A percentile compares a stretch with the other conserved stretches of the same genome.
These are phyloP conservation scores for Helobdella robusta DNA, from an alignment of 2,888 invertebrate genomes.

Conservation along the genomic window DNA sequence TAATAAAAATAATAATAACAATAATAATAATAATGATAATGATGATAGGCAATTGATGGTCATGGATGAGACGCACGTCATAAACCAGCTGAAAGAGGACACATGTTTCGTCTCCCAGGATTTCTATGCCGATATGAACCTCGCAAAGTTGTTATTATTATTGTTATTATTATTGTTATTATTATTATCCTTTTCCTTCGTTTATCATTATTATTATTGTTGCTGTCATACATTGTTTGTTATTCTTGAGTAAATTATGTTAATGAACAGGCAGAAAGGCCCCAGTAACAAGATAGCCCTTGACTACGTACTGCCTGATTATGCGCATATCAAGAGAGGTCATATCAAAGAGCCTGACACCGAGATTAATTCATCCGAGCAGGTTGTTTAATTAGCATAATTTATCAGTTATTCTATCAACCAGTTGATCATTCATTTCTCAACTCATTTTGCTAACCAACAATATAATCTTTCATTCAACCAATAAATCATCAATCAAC, in stretches of 20 bases:
- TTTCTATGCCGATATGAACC: constrained; percentile 61
- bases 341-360: constrained; percentile 55
- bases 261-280: constrained; percentile 43
- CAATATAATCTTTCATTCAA: too few relatives aligned
- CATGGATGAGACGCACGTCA: constrained; percentile 95
- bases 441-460: too few relatives aligned
- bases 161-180: neutral
- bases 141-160: constrained; percentile 41
- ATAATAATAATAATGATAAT: neutral
- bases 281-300: constrained; percentile 61
- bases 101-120: constrained; percentile 81
- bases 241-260: constrained; percentile 9
- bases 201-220: neutral
- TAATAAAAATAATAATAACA: too few relatives aligned
- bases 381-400: too few relatives aligned
- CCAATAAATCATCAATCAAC: too few relatives aligned
- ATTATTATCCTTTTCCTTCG: neutral
- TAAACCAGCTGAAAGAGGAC: constrained; percentile 97
- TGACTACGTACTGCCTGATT: constrained; percentile 93
- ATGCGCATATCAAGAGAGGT: constrained; percentile 75
- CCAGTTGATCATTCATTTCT: too few relatives aligned
- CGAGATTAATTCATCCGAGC: constrained; percentile 49
- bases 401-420: too few relatives aligned
- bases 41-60: constrained; percentile 76
- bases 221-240: too few relatives aligned